Evolutionary conservation across 2,797 vertebrate genomes (phyloP).

Genomic region (Eleutherodactylus coqui): DNA sequence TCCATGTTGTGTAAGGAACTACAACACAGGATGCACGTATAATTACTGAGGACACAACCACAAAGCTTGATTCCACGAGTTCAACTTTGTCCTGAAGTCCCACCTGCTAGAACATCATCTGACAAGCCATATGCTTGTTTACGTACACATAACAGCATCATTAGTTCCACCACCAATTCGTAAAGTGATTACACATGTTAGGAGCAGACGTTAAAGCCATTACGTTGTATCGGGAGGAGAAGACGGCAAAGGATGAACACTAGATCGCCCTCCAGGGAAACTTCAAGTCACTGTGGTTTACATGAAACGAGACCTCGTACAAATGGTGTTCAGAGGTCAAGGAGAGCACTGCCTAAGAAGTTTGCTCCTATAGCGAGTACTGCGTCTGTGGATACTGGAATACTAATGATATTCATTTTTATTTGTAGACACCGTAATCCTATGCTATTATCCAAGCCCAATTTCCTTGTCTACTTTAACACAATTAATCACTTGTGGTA

Average conservation of each 20-base stretch:
- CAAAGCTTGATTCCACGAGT: not conserved
- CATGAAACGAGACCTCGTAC: slow-evolving; percentile 33
- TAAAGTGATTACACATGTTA: slow-evolving; percentile 42
- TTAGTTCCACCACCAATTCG: not conserved
- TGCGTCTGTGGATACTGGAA: not conserved
- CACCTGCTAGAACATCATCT: slow-evolving; percentile 15
- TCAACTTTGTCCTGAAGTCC: not conserved
- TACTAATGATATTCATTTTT: not conserved
- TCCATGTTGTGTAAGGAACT: slow-evolving; percentile 20
- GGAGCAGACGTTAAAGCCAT: slow-evolving; percentile 57
- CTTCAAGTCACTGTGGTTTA: slow-evolving; percentile 36
- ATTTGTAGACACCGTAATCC: not conserved
- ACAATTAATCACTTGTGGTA: not conserved
- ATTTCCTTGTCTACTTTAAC: slow-evolving; percentile 11
- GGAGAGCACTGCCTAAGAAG: not conserved
- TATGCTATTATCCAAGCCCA: not conserved
- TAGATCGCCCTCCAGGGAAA: slow-evolving; percentile 51
- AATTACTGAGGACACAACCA: slow-evolving; percentile 13
- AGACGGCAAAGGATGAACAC: slow-evolving; percentile 56
- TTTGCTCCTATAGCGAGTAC: not conserved
- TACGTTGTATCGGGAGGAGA: slow-evolving; percentile 33
- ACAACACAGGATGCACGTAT: slow-evolving; percentile 47
- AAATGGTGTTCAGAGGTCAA: slow-evolving; percentile 31
- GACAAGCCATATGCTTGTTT: slow-evolving; percentile 43
- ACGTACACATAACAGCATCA: slow-evolving; percentile 8